Evolutionary conservation across 2,888 invertebrate genomes (phyloP), one percentile per base, ranked within the genome.

Genomic region (Coremacera marginata): DNA sequence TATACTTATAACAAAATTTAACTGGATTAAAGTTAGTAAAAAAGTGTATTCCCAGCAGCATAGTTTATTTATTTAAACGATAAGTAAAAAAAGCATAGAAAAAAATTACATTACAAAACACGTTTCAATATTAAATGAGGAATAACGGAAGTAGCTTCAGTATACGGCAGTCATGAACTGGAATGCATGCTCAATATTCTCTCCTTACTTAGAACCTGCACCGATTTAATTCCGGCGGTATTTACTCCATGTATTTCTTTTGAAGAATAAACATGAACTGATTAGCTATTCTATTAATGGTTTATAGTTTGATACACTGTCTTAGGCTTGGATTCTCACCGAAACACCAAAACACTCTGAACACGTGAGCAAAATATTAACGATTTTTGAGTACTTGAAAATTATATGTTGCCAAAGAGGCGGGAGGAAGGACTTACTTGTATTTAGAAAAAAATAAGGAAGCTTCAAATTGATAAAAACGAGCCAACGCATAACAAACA

Each of bases 281-380:
- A 63, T 63, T 63, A 63, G 62, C 63, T 63, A 63, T 63, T 25
- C 63, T n/a, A 63, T 7, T 8, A 63, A n/a, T 34, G 31, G 16
- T 2, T 31, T 25, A 14, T 31, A 11, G 14, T n/a, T n/a, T 16
- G 4, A 8, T 4, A 34, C n/a, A 63, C n/a, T 14, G 5, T 31
- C 31, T 31, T 27, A 3, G 5, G 16, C 16, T 27, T 8, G 63
- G n/a, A 31, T 63, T 63, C 62, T 14, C 62, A 62, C 31, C 9
- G 62, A 62, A 11, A 25, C 62, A 27, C 31, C 31, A 16, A 14
- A 5, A 71, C n/a, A n/a, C n/a, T 22, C 9, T n/a, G 60, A 57
- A 37, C 71, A 71, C 72, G 44, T 72, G 72, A 62, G 52, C 44
- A 25, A 72, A 60, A 49, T 72, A 60, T n/a, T 44, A 49, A 62